Conservation (phyloP, 2,113 vertebrate species). For the Garra rufa region DNA sequence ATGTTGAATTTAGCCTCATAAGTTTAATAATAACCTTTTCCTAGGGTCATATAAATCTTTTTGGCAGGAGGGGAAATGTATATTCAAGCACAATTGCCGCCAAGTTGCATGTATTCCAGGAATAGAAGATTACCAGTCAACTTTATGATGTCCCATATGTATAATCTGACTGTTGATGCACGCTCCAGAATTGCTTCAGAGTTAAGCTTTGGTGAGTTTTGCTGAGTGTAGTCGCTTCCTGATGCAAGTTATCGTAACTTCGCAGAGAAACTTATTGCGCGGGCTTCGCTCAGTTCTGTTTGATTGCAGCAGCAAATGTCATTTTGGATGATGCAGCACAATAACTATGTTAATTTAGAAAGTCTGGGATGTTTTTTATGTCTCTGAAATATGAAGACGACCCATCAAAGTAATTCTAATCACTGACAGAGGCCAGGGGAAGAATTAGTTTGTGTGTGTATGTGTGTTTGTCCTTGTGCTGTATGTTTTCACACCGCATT, state of each 20-base stretch:
- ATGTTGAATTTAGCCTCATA: constrained; percentile 67
- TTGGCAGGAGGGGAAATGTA: constrained; percentile 54
- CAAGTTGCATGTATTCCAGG: constrained; percentile 44
- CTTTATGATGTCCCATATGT: constrained; percentile 60
- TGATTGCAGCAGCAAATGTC: constrained; percentile 71
- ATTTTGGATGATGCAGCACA: constrained; percentile 43
- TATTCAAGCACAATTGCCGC: constrained; percentile 57
- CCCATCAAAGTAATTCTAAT: constrained; percentile 20
- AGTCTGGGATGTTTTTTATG: not conserved
- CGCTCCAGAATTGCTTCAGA: constrained; percentile 69
- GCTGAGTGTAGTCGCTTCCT: constrained; percentile 66
- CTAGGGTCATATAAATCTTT: constrained; percentile 66
- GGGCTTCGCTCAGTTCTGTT: constrained; percentile 59
- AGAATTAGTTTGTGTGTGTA: constrained; percentile 17
- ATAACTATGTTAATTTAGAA: constrained; percentile 7
- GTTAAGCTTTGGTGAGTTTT: constrained; percentile 71
- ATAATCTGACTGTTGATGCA: constrained; percentile 74
- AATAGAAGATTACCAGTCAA: constrained; percentile 58
- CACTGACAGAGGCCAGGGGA: constrained; percentile 22
- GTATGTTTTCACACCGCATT: not conserved
- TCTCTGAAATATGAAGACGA: constrained; percentile 6
- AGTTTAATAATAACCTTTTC: constrained; percentile 67
- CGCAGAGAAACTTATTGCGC: constrained; percentile 64
- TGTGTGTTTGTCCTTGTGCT: constrained; percentile 58
- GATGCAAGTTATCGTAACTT: constrained; percentile 73